These are phyloP conservation scores for Magallana ariakensis DNA, from an alignment of 1,140 invertebrate genomes.

Conservation along the genomic window DNA sequence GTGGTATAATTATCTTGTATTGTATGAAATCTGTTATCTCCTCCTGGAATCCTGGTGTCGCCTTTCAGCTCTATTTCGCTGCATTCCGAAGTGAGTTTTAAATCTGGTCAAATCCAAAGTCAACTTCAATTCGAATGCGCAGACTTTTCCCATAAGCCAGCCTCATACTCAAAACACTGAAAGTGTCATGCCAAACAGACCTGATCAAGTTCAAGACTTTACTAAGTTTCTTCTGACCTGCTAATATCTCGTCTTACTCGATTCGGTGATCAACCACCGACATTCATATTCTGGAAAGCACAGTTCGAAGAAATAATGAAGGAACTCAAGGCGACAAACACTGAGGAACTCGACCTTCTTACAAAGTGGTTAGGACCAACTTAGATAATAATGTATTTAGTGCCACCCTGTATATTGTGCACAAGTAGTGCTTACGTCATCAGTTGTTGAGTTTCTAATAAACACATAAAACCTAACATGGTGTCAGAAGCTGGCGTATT, in stretches of 20 bases:
- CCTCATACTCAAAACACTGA: neutral
- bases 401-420: too few species aligned
- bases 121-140: neutral
- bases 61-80: too few species aligned
- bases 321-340: neutral
- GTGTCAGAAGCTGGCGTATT: too few species aligned
- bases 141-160: neutral
- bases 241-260: slow-evolving; percentile 16
- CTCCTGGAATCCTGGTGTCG: too few species aligned
- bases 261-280: neutral
- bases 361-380: slow-evolving; percentile 28
- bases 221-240: slow-evolving; percentile 21
- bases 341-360: neutral
- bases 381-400: too few species aligned
- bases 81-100: too few species aligned
- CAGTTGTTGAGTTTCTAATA: too few species aligned
- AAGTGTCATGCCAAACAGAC: neutral
- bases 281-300: slow-evolving; percentile 1
- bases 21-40: too few species aligned
- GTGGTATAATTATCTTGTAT: too few species aligned
- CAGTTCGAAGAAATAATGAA: slow-evolving; percentile 2
- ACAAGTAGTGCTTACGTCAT: too few species aligned
- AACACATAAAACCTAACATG: too few species aligned
- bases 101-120: neutral
- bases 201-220: slow-evolving; percentile 5